Evolutionary conservation across 2,888 invertebrate species (phyloP).

Genomic region (Cheiracanthium punctorium): DNA sequence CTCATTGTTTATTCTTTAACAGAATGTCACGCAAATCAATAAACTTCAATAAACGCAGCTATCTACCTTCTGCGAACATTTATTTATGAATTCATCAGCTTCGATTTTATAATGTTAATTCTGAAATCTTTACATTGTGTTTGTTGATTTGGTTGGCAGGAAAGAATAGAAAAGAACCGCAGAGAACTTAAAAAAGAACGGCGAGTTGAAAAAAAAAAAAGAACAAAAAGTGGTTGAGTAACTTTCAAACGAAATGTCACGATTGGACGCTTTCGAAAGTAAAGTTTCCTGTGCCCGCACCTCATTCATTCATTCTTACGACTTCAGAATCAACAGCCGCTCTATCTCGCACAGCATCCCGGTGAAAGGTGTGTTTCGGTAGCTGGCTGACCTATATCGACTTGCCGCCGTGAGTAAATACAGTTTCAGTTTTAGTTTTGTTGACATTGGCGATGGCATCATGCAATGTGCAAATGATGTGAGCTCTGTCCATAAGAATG

Average conservation of each 20-base stretch:
- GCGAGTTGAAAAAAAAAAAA: background rate
- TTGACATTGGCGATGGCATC: background rate
- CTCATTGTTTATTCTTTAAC: background rate
- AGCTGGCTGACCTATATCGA: constrained; percentile 36
- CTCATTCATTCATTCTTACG: background rate
- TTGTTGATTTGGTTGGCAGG: too few species aligned
- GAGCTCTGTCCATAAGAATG: too few species aligned
- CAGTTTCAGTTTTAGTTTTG: background rate
- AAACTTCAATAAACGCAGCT: too few species aligned
- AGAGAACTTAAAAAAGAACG: too few species aligned
- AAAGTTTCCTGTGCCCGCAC: constrained; percentile 38
- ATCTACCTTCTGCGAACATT: too few species aligned
- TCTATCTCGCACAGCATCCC: background rate
- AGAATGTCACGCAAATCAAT: too few species aligned
- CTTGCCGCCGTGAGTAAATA: constrained; percentile 32
- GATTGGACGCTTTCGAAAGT: constrained; percentile 51
- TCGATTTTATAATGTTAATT: too few species aligned
- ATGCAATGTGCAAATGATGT: too few species aligned
- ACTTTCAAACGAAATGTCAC: constrained; percentile 24
- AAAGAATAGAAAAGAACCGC: background rate
- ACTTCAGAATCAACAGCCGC: background rate
- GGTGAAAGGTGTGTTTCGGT: background rate
- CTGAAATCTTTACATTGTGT: too few species aligned
- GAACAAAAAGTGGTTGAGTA: constrained; percentile 42
- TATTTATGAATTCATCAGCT: too few species aligned